Evolutionary conservation across 2,888 invertebrate genomes (phyloP).

Genomic region (Ophion costatus): DNA sequence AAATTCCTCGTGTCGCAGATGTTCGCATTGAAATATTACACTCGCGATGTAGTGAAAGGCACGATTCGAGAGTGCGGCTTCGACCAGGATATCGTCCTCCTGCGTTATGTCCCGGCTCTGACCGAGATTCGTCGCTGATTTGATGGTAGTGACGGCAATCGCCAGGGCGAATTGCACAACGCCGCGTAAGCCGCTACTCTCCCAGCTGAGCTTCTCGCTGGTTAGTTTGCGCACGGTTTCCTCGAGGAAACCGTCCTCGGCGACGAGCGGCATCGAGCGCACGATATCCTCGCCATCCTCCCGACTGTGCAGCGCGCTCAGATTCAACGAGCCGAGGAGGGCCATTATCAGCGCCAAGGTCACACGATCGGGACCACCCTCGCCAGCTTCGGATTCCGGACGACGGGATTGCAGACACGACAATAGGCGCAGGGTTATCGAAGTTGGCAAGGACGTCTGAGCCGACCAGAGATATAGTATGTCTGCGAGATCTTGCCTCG

Average conservation of each 20-base stretch:
- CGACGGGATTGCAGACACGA: slow-evolving; percentile 76
- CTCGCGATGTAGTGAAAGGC: slow-evolving; percentile 92
- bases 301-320: slow-evolving; percentile 89
- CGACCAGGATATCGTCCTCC: slow-evolving; percentile 92
- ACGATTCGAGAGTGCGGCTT: slow-evolving; percentile 90
- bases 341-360: slow-evolving; percentile 93
- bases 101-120: slow-evolving; percentile 86
- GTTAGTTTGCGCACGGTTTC: slow-evolving; percentile 87
- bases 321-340: slow-evolving; percentile 92
- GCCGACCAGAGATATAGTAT: slow-evolving; percentile 91
- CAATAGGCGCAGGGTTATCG: slow-evolving; percentile 87
- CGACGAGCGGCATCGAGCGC: slow-evolving; percentile 79
- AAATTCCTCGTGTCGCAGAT: slow-evolving; percentile 91
- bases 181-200: slow-evolving; percentile 86
- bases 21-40: slow-evolving; percentile 88
- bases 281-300: slow-evolving; percentile 89
- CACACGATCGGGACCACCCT: slow-evolving; percentile 91
- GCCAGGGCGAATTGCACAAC: slow-evolving; percentile 89
- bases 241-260: slow-evolving; percentile 78
- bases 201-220: slow-evolving; percentile 84
- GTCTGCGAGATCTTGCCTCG: slow-evolving; percentile 89
- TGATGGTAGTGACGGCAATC: slow-evolving; percentile 87
- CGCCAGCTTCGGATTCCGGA: slow-evolving; percentile 85
- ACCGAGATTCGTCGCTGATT: slow-evolving; percentile 86
- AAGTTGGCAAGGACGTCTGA: slow-evolving; percentile 90